Evolutionary conservation across 2,113 vertebrate species (phyloP).

Genomic region (Larimichthys crocea): DNA sequence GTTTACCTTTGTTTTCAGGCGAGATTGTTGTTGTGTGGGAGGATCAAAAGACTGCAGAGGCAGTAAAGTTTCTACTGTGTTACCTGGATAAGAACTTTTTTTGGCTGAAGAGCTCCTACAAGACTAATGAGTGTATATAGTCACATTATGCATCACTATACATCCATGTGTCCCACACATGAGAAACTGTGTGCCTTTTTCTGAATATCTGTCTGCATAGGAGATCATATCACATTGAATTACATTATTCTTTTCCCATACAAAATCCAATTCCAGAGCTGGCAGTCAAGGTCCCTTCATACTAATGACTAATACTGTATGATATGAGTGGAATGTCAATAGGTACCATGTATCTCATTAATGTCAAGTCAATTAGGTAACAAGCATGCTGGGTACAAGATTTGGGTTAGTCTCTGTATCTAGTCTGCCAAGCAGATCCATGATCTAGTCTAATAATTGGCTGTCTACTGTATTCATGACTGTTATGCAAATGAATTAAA

Average conservation of each 20-base stretch:
- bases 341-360: constrained; percentile 13
- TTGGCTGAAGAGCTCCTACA: constrained; percentile 25
- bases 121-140: constrained; percentile 22
- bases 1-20: constrained; percentile 64
- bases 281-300: neutral
- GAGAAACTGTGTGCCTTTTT: neutral
- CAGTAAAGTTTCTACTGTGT: constrained; percentile 36
- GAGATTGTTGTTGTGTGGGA: constrained; percentile 56
- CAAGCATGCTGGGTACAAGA: neutral
- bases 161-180: neutral
- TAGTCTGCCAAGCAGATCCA: neutral
- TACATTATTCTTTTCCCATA: neutral
- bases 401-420: neutral
- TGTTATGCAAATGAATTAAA: neutral
- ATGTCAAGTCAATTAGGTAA: constrained; percentile 13
- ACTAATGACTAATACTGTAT: neutral
- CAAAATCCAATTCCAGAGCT: neutral
- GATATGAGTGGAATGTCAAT: neutral
- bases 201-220: neutral
- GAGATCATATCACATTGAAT: neutral
- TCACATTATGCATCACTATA: constrained; percentile 19
- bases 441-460: neutral
- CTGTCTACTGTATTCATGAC: neutral
- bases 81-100: constrained; percentile 45
- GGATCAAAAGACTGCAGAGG: constrained; percentile 54